Evolutionary conservation across 2,888 invertebrate species (phyloP), one percentile per base, ranked within the genome.

Genomic region (Cheilosia variabilis): DNA sequence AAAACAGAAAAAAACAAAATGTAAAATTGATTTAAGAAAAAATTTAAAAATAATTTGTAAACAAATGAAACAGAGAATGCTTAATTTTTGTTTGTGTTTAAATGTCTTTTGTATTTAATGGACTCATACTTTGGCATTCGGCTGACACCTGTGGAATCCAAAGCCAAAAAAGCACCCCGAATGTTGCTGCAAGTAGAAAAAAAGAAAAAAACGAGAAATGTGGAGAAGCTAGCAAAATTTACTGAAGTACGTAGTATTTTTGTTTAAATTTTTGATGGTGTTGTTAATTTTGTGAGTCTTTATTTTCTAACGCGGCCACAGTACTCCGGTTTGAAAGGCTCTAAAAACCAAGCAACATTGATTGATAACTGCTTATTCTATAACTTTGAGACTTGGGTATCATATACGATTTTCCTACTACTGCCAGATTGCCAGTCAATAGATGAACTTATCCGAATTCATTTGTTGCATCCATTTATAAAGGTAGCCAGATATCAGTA

Each of bases 71-170:
- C 68, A 84, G 47, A 75, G 63, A 75, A 73, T 75, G 83, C 37
- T 37, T 37, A 78, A 65, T 82, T 81, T 88, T 73, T 84, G 81
- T 87, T 88, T 81, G 87, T 80, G 87, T 88, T 73, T 80, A 88
- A 87, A 50, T 77, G 52, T 80, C 22, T 84, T 58, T 87, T 87
- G 66, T 81, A 78, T 41, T 75, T 66, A 80, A 88, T 90, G 89
- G 89, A 91, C 90, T 92, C 94, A 94, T 94, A 94, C 94, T 94
- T 93, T 94, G 94, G 91, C 94, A 94, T 93, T 94, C 94, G 91
- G 94, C 94, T 90, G 92, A 92, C 90, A 92, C 91, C 90, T 92
- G 91, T 89, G 92, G 92, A 90, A 92, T 92, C 92, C 92, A 92
- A 89, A 92, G 89, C 90, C 92, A 91, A 90, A 92, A 90, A 89